Conservation (phyloP, 2,113 vertebrate genomes). For the Pycnonotus jocosus region DNA sequence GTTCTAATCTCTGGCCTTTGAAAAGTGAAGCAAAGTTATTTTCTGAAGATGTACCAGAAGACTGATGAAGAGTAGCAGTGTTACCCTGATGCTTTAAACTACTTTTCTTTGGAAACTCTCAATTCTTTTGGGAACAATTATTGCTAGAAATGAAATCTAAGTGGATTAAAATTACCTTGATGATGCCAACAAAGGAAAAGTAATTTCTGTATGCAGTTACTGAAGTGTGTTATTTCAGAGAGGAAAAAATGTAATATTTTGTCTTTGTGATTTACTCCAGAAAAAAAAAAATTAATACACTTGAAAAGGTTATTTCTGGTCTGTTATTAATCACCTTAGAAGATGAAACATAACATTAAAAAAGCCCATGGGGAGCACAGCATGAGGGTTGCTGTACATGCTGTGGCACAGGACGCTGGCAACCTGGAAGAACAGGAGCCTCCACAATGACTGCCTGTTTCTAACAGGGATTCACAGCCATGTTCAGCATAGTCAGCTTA, state of each 20-base stretch:
- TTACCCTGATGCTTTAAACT: neutral
- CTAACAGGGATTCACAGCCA: neutral
- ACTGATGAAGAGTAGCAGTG: neutral
- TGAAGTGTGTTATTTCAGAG: neutral
- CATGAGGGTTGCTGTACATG: accelerated
- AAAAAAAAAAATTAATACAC: neutral
- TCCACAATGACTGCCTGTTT: neutral
- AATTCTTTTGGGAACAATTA: neutral
- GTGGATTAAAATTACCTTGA: neutral
- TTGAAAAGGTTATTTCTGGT: neutral
- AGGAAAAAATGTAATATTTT: neutral
- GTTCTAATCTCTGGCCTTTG: neutral
- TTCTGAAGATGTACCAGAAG: neutral
- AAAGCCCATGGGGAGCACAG: neutral
- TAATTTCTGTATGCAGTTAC: neutral
- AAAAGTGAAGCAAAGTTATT: neutral
- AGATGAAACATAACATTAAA: neutral
- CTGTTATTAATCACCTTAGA: neutral
- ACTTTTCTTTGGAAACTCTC: neutral
- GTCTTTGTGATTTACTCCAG: neutral
- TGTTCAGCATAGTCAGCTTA: neutral
- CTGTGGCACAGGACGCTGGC: accelerated
- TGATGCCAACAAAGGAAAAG: neutral
- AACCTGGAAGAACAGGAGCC: neutral
- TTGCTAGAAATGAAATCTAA: neutral